phyloP scores from a whole-genome alignment of 2,888 invertebrate species.

The Tetragnatha montana region DNA sequence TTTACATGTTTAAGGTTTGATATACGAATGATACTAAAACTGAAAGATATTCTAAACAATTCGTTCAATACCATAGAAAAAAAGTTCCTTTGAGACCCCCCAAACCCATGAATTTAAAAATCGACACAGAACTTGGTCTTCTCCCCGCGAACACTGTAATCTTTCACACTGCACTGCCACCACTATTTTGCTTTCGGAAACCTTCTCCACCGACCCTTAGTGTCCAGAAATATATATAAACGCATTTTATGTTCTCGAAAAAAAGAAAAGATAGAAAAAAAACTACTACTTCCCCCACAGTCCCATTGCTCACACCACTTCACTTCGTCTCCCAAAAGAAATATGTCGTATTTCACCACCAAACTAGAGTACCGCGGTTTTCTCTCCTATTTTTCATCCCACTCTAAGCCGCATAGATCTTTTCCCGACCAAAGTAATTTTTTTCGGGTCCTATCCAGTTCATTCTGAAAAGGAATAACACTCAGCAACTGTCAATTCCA shows the following conservation, averaged over 20 bases:
- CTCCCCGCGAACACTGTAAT: too few species aligned
- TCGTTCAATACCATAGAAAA: too few species aligned
- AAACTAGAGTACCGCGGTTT: slow-evolving; percentile 41
- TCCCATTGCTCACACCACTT: neutral
- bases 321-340: slow-evolving; percentile 13
- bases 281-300: neutral
- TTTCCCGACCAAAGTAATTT: slow-evolving; percentile 56
- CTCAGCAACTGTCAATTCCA: slow-evolving; percentile 59
- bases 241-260: neutral
- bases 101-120: too few species aligned
- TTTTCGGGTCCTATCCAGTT: slow-evolving; percentile 45
- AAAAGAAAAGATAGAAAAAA: neutral
- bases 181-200: neutral
- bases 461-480: slow-evolving; percentile 38
- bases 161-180: neutral
- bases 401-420: slow-evolving; percentile 4
- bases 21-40: too few species aligned
- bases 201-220: neutral
- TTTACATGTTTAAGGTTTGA: too few species aligned
- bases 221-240: neutral
- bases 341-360: slow-evolving; percentile 30
- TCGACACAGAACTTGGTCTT: too few species aligned
- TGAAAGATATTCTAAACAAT: too few species aligned
- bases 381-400: slow-evolving; percentile 38
- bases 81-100: too few species aligned